These are phyloP conservation scores for Rhabdophis nuchalis DNA, from an alignment of 2,797 vertebrate genomes.

Conservation along the genomic window DNA sequence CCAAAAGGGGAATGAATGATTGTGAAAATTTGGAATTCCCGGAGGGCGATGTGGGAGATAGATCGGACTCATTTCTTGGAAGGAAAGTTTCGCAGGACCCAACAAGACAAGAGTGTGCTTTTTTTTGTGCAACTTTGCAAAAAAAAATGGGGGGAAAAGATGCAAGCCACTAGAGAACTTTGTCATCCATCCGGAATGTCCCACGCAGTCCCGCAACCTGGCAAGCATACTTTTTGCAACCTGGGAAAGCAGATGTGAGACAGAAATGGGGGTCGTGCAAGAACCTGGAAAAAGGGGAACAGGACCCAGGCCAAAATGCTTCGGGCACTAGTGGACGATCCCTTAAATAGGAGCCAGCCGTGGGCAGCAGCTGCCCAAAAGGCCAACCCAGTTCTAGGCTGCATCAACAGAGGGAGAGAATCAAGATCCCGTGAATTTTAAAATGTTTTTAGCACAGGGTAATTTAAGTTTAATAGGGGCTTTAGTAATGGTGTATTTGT, in stretches of 20 bases:
- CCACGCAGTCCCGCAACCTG: accelerated
- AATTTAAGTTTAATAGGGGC: too few relatives aligned
- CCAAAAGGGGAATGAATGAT: not conserved
- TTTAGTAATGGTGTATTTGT: too few relatives aligned
- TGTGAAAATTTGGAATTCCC: not conserved
- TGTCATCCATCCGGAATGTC: not conserved
- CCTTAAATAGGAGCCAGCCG: too few relatives aligned
- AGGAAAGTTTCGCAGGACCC: not conserved
- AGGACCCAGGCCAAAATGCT: not conserved
- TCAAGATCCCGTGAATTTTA: too few relatives aligned
- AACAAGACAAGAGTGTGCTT: not conserved
- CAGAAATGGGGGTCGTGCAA: not conserved
- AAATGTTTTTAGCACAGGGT: too few relatives aligned
- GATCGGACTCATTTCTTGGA: not conserved
- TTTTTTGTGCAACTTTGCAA: not conserved
- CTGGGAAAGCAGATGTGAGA: not conserved
- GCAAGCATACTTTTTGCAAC: not conserved
- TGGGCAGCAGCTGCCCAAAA: too few relatives aligned
- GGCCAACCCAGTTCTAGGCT: too few relatives aligned
- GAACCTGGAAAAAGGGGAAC: not conserved
- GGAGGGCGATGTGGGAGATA: not conserved
- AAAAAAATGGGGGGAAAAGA: too few relatives aligned
- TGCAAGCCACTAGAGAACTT: not conserved
- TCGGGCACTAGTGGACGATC: too few relatives aligned
- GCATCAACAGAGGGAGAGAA: too few relatives aligned